Conservation (phyloP, 2,113 vertebrate genomes). For the Gadus chalcogrammus region DNA sequence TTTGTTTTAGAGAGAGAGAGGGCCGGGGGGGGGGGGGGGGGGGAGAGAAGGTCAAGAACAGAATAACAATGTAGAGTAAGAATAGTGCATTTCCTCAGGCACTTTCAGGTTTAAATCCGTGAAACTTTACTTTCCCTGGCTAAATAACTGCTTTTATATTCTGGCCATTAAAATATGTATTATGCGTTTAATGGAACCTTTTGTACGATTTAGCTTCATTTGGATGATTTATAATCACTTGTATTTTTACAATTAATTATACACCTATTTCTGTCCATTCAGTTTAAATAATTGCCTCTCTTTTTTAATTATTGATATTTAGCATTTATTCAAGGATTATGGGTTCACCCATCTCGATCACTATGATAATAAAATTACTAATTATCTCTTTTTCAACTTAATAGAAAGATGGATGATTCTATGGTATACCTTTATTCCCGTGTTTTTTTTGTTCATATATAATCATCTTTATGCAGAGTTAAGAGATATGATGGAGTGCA, state of each 20-base stretch:
- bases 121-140: neutral
- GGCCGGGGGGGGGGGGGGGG: neutral
- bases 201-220: neutral
- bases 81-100: too few relatives aligned
- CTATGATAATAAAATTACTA: too few relatives aligned
- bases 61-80: slow-evolving; percentile 7
- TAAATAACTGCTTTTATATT: too few relatives aligned
- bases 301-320: too few relatives aligned
- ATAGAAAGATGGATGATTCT: too few relatives aligned
- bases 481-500: neutral
- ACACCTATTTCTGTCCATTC: too few relatives aligned
- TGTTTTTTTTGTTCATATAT: neutral
- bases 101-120: neutral
- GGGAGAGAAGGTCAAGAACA: slow-evolving; percentile 2
- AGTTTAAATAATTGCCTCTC: too few relatives aligned
- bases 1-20: slow-evolving; percentile 1
- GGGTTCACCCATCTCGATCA: too few relatives aligned
- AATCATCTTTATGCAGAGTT: neutral
- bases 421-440: too few relatives aligned
- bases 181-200: neutral
- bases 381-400: too few relatives aligned
- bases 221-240: neutral
- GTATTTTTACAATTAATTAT: neutral
- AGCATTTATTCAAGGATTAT: too few relatives aligned
- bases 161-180: too few relatives aligned